Percentiles rank a stretch among this genome's conserved stretches.
Conservation (phyloP, 2,888 invertebrate genomes). For the Drosophila imparisetae region DNA sequence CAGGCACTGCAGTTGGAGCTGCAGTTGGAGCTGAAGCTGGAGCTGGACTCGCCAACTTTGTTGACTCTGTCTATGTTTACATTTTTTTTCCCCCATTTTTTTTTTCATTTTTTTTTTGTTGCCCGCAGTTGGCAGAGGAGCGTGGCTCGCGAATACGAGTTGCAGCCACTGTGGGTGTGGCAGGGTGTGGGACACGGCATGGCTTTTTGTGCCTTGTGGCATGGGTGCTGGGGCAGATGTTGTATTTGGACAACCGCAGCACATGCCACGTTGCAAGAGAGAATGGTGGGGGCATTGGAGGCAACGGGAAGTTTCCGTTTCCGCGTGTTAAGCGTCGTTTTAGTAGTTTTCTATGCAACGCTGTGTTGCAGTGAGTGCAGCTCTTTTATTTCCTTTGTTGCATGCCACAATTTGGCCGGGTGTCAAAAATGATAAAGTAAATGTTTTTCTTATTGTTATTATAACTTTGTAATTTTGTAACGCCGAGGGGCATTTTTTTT, state of each 20-base stretch:
- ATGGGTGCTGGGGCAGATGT: conserved; percentile 9
- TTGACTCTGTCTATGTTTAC: conserved; percentile 76
- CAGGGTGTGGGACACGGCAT: not conserved
- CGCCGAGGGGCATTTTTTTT: conserved; percentile 25
- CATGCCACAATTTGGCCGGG: conserved; percentile 27
- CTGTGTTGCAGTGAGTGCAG: conserved; percentile 7
- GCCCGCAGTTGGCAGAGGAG: conserved; percentile 18
- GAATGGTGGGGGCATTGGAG: not conserved
- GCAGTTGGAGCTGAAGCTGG: not conserved
- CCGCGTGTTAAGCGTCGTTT: conserved; percentile 73
- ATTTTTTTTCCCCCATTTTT: conserved; percentile 23
- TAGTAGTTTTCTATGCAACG: conserved; percentile 61
- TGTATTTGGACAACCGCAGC: conserved; percentile 37
- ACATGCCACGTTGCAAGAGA: conserved; percentile 32
- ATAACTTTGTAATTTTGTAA: conserved; percentile 72
- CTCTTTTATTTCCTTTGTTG: conserved; percentile 3
- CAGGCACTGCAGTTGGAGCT: not conserved
- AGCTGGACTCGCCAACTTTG: conserved; percentile 51
- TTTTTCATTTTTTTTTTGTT: conserved; percentile 26
- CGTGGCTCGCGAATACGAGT: conserved; percentile 7
- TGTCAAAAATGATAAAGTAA: conserved; percentile 74
- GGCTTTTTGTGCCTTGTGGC: not conserved
- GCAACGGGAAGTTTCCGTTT: conserved; percentile 51
- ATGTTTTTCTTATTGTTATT: conserved; percentile 79
- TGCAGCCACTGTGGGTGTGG: conserved; percentile 12